Evolutionary conservation across 2,113 vertebrate genomes (phyloP).

Genomic region (Brienomyrus brachyistius): DNA sequence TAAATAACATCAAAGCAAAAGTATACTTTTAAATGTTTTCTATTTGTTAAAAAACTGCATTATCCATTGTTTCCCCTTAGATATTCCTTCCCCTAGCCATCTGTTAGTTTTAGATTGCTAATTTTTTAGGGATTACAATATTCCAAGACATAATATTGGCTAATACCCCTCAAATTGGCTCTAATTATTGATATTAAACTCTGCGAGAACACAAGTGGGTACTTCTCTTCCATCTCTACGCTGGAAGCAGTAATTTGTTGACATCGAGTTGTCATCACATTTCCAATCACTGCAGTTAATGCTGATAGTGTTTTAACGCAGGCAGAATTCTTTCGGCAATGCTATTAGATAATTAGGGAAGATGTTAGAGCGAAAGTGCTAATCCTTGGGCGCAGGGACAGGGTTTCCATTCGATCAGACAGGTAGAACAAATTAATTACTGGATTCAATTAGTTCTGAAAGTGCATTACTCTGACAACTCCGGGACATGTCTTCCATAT

Average conservation of each 20-base stretch:
- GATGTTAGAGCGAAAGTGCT: conserved; percentile 87
- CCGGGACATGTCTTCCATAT: conserved; percentile 57
- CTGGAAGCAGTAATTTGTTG: conserved; percentile 93
- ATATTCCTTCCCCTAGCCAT: conserved; percentile 3
- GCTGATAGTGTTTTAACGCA: conserved; percentile 91
- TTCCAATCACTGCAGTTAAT: conserved; percentile 92
- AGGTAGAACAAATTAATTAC: conserved; percentile 87
- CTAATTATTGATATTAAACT: conserved; percentile 99
- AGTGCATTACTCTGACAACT: conserved; percentile 63
- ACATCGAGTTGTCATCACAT: conserved; percentile 94
- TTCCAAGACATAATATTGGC: conserved; percentile 68
- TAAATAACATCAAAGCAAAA: not conserved
- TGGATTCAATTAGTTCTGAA: conserved; percentile 75
- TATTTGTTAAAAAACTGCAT: not conserved
- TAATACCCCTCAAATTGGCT: conserved; percentile 81
- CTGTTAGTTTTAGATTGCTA: conserved; percentile 47
- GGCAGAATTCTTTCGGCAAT: conserved; percentile 89
- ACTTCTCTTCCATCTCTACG: conserved; percentile 81
- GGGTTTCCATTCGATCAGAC: conserved; percentile 79
- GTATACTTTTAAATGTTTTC: not conserved
- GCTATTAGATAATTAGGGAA: conserved; percentile 97
- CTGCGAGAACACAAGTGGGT: conserved; percentile 83
- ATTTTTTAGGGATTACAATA: conserved; percentile 73
- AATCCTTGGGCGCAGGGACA: conserved; percentile 73
- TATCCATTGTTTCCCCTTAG: not conserved